Percentiles rank a stretch among this genome's conserved stretches.
These are phyloP conservation scores for Dexiosoma caninum DNA, from an alignment of 2,888 invertebrate genomes.

Conservation along the genomic window DNA sequence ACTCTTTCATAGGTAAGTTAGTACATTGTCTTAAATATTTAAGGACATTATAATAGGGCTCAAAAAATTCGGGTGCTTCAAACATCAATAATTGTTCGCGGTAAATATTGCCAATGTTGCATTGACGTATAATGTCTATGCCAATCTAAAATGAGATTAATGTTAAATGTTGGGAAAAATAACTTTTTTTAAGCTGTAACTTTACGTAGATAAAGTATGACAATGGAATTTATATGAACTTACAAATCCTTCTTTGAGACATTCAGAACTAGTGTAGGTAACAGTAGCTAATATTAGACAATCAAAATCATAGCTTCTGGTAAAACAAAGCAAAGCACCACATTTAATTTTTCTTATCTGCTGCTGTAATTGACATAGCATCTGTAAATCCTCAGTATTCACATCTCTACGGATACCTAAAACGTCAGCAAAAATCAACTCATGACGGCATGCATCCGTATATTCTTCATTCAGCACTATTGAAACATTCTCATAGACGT, in stretches of 20 bases:
- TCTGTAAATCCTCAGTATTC: slow-evolving; percentile 21
- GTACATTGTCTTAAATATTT: slow-evolving; percentile 82
- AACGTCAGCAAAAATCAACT: slow-evolving; percentile 71
- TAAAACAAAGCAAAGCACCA: slow-evolving; percentile 86
- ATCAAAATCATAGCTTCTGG: slow-evolving; percentile 82
- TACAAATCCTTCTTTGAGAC: slow-evolving; percentile 80
- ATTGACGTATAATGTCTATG: slow-evolving; percentile 73
- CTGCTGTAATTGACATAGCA: slow-evolving; percentile 13
- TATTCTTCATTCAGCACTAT: slow-evolving; percentile 71
- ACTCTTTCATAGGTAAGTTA: slow-evolving; percentile 83
- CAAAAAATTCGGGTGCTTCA: slow-evolving; percentile 88
- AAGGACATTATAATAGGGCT: slow-evolving; percentile 87
- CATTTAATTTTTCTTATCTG: slow-evolving; percentile 68
- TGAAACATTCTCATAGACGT: slow-evolving; percentile 67
- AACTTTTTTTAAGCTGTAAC: no score
- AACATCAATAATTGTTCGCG: slow-evolving; percentile 81
- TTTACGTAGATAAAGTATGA: no score
- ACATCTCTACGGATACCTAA: slow-evolving; percentile 46
- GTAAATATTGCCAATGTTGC: slow-evolving; percentile 73
- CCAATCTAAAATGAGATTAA: slow-evolving; percentile 67
- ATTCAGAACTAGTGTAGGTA: slow-evolving; percentile 79
- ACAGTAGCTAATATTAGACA: slow-evolving; percentile 85
- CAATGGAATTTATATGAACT: slow-evolving; percentile 68
- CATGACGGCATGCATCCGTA: slow-evolving; percentile 67
- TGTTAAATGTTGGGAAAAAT: no score